These are phyloP conservation scores for Lepus timidus DNA, from an alignment of 2,113 vertebrate genomes.

Conservation along the genomic window DNA sequence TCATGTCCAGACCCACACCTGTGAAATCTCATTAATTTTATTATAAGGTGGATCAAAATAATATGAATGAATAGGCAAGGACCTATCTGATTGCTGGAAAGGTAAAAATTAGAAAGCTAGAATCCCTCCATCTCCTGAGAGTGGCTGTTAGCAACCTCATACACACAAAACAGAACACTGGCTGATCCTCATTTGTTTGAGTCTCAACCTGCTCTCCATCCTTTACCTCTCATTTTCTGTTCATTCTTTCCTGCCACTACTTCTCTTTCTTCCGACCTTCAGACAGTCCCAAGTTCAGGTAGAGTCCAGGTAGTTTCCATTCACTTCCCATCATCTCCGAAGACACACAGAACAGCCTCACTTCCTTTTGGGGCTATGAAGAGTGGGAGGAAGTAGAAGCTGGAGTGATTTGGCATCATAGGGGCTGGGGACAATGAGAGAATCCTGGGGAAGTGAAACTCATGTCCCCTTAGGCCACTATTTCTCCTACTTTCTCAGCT, in stretches of 20 bases:
- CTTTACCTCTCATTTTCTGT: background rate
- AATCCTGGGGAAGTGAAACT: background rate
- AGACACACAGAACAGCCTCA: background rate
- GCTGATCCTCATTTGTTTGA: background rate
- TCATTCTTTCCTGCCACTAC: background rate
- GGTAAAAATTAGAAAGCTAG: background rate
- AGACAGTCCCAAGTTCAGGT: background rate
- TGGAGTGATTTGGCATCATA: background rate
- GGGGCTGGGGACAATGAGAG: rapidly evolving
- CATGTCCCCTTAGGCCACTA: too few relatives aligned
- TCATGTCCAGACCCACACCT: background rate
- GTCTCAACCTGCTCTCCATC: background rate
- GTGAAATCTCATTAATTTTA: background rate
- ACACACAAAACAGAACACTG: background rate
- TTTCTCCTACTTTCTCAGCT: background rate
- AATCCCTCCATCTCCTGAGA: background rate
- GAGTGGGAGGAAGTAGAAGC: background rate
- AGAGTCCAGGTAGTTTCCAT: background rate
- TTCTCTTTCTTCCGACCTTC: background rate
- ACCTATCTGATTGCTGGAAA: background rate
- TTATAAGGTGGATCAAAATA: background rate
- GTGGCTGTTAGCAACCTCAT: background rate
- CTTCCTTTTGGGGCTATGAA: background rate
- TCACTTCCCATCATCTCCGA: background rate
- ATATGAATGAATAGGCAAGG: background rate